Base-by-base conservation (phyloP, 2,888 invertebrate genomes). In the Rhaphigaster nebulosa region DNA sequence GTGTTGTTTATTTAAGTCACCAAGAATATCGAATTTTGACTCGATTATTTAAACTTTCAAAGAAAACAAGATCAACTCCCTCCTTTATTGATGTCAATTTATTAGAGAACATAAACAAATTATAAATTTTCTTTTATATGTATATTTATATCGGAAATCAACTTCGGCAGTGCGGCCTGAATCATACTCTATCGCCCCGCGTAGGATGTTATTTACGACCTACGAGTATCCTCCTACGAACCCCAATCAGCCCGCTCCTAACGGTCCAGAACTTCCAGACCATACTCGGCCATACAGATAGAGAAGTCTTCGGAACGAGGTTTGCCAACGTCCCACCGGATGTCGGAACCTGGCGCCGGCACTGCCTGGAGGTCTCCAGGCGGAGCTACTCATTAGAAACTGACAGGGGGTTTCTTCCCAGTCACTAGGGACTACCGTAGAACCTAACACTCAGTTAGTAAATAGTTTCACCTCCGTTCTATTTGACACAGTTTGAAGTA, bases 131-230 rank as follows among this genome's bases (percentile, higher is more conserved):
- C 70, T 38, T 0, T 8, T 38, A 38, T 76, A 76, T 34, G 34
- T 70, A 70, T 70, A 70, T 20, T 34, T 4, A 76, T 76, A 76
- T 76, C 34, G 38, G 34, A 18, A 76, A 76, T 76, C 70, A 38
- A 76, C 70, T 76, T 38, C 20, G 70, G 29, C 29, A 29, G 29
- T 65, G 15, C 15, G 18, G 38, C 45, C 84, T 45, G 45, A 41
- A 84, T 45, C 45, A 84, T 84, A 84, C 50, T n/a, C n/a, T 45
- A 45, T 45, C n/a, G 15, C 12, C 6, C 13, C 0, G 84, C 84
- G 84, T 84, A n/a, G 84, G 84, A 84, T 8, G 84, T 41, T 41
- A 84, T 84, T 84, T 84, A 84, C 84, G 45, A 45, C 84, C 84
- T 84, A 41, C 45, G 84, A 45, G n/a, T 84, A 84, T n/a, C 45